Percentiles rank a stretch among this genome's conserved stretches.
Conservation (phyloP, 2,113 vertebrate species). For the Pimephales promelas region DNA sequence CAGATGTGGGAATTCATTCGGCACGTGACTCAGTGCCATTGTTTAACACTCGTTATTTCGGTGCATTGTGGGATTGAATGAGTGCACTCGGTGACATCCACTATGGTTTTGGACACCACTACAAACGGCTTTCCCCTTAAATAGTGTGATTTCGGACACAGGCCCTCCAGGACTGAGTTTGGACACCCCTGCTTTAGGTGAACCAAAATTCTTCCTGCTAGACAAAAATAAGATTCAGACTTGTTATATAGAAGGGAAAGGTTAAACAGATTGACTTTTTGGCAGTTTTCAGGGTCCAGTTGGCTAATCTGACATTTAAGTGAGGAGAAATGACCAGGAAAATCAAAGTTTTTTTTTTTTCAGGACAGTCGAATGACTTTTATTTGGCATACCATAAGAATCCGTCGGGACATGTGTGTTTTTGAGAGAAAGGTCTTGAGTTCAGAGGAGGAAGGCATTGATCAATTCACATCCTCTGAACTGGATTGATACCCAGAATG, state of each 20-base stretch:
- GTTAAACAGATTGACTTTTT: neutral
- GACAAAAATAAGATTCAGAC: neutral
- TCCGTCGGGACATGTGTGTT: slow-evolving; percentile 1
- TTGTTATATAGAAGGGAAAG: slow-evolving; percentile 13
- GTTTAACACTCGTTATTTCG: too few relatives aligned
- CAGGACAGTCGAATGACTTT: slow-evolving; percentile 43
- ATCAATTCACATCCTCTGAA: slow-evolving; percentile 87
- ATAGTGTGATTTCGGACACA: too few relatives aligned
- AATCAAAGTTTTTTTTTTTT: slow-evolving; percentile 18
- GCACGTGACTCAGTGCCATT: too few relatives aligned
- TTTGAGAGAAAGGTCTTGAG: neutral
- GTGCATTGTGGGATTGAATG: too few relatives aligned
- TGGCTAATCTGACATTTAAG: slow-evolving; percentile 18
- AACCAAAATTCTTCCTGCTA: neutral
- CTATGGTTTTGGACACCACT: too few relatives aligned
- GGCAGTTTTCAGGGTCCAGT: slow-evolving; percentile 28
- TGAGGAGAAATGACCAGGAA: slow-evolving; percentile 30
- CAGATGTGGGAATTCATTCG: too few relatives aligned
- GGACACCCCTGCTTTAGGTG: neutral
- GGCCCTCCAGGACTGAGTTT: too few relatives aligned
- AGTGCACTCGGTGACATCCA: too few relatives aligned
- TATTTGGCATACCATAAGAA: slow-evolving; percentile 53
- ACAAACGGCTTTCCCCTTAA: too few relatives aligned
- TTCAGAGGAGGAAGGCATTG: neutral
- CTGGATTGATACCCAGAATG: slow-evolving; percentile 91